phyloP scores from a whole-genome alignment of 2,888 invertebrate genomes.

The Plemyria rubiginata region DNA sequence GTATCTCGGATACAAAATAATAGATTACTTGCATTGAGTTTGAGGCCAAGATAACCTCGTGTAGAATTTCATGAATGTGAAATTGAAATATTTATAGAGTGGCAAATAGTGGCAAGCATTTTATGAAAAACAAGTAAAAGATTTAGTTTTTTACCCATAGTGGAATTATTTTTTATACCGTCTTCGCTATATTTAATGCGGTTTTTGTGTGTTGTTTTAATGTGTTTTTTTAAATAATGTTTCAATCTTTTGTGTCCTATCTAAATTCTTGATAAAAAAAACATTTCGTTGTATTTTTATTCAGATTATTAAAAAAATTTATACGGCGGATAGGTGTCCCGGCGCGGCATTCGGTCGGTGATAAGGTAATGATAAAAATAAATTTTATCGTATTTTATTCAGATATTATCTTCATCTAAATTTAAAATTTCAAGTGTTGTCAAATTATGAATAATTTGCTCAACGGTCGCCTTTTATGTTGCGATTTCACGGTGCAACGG shows the following conservation, averaged over 20 bases:
- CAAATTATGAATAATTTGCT: constrained; percentile 33
- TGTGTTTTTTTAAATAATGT: not conserved
- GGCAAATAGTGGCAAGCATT: not conserved
- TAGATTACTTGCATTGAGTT: constrained; percentile 3
- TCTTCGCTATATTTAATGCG: not conserved
- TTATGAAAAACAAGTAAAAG: not conserved
- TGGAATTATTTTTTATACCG: not conserved
- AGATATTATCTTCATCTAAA: constrained; percentile 30
- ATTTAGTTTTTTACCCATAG: not conserved
- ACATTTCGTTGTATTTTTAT: constrained; percentile 33
- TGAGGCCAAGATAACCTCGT: not conserved
- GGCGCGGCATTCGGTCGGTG: no score
- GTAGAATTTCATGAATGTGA: constrained; percentile 7
- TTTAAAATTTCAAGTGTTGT: constrained; percentile 31
- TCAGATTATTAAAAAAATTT: no score
- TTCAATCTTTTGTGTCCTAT: constrained; percentile 2
- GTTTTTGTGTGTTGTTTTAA: not conserved
- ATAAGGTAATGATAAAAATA: no score
- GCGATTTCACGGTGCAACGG: constrained; percentile 10
- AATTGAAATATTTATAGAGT: not conserved
- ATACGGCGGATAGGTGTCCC: no score
- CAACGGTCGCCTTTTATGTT: constrained; percentile 20
- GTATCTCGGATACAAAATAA: not conserved
- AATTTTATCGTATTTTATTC: no score
- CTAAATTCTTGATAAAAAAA: constrained; percentile 21